Base-by-base conservation (phyloP, 1,140 invertebrate genomes). In the Cotesia typhae region DNA sequence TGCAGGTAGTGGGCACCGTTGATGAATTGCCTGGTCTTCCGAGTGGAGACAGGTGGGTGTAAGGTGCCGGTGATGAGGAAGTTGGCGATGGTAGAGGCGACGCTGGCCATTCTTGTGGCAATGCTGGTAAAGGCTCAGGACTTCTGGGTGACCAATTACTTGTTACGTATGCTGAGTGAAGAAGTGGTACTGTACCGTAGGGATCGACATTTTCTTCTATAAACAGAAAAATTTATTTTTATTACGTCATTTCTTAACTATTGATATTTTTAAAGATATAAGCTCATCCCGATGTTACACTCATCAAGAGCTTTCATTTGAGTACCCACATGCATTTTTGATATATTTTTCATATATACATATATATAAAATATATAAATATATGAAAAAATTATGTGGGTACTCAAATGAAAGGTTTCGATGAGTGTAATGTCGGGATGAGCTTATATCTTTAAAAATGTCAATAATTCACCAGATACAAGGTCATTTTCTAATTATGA, bases 111-210 rank as follows among this genome's bases (percentile, higher is more conserved):
- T 87, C 86, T 60, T 85, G 86, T 9, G 72, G 55, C 14, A 80
- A 70, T 3, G 78, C 74, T 3, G 80, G 69, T 6, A 82, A 57
- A 51, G 81, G 77, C 60, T 87, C 86, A 0, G 86, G 84, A 77
- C 85, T 87, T 35, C 86, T 75, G 1, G 85, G 78, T 0, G 84
- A 79, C 86, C 86, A 87, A 20, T 83, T 81, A 6, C 82, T 76
- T 6, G 84, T 75, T 1, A 85, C 83, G 53, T 87, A 87, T 0
- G 85, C 81, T n/a, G 85, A 87, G 67, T 87, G 85, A 1, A 86
- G 59, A 2, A 87, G 77, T 47, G 85, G 83, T 57, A 86, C 82
- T n/a, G 85, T 78, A 28, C 81, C 76, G 55, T 86, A 87, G 0
- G 84, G 80, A 71, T 87, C 84, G 5, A 81, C 70, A 53, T 85